These are phyloP conservation scores for Myripristis murdjan DNA, from an alignment of 2,797 vertebrate genomes.

Conservation along the genomic window DNA sequence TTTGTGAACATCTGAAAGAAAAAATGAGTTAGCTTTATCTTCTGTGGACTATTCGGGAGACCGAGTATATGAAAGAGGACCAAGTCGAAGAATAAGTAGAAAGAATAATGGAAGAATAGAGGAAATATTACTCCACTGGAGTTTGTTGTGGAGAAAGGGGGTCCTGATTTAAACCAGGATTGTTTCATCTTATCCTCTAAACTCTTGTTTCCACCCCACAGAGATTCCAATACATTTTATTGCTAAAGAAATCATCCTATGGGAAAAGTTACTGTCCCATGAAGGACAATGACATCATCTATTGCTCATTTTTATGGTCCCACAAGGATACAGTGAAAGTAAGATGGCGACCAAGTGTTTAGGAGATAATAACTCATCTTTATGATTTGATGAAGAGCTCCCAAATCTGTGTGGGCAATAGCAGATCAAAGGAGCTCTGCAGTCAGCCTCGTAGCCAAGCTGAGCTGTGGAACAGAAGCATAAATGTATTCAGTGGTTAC, in stretches of 20 bases:
- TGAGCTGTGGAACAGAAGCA: slow-evolving; percentile 31
- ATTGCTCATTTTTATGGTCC: slow-evolving; percentile 61
- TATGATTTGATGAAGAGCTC: slow-evolving; percentile 58
- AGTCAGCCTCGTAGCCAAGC: slow-evolving; percentile 11
- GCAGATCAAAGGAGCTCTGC: slow-evolving; percentile 44
- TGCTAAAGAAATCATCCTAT: slow-evolving; percentile 31
- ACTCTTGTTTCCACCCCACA: background rate
- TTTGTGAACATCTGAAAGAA: slow-evolving; percentile 12
- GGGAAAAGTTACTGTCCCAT: slow-evolving; percentile 57
- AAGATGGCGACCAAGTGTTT: slow-evolving; percentile 31
- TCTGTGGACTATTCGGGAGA: slow-evolving; percentile 21
- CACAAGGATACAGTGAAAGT: slow-evolving; percentile 44
- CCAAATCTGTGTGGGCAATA: slow-evolving; percentile 42
- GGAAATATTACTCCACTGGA: slow-evolving; percentile 7
- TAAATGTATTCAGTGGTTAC: too few species aligned
- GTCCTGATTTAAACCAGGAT: background rate
- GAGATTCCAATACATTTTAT: slow-evolving; percentile 28
- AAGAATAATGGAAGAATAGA: slow-evolving; percentile 20
- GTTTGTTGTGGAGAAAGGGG: too few species aligned
- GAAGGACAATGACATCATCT: slow-evolving; percentile 65
- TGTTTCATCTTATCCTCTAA: slow-evolving; percentile 26
- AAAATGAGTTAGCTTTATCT: slow-evolving; percentile 26
- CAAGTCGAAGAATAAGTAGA: slow-evolving; percentile 14
- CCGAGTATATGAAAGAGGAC: slow-evolving; percentile 10
- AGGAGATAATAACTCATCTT: slow-evolving; percentile 66